Base-by-base conservation (phyloP, 53 echinoderm and acorn worm genomes). In the Echinarachnius parma region DNA sequence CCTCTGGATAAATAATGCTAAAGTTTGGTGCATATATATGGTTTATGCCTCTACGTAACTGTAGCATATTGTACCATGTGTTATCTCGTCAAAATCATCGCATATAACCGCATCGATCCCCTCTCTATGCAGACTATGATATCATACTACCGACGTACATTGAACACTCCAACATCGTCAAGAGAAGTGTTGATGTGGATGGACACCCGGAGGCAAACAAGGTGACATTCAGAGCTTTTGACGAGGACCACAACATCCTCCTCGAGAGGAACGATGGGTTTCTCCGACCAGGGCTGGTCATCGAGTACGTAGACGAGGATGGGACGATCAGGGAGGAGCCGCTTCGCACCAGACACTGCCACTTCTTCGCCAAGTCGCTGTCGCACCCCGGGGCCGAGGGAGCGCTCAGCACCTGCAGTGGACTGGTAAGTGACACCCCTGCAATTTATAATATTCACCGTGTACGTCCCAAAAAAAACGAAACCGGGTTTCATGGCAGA, bases 341-440 rank as follows among this genome's bases (percentile, higher is more conserved):
- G 28, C 45, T 75, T 21, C 57, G 52, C 25, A 53, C 52, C 28
- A 77, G 36, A 30, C 37, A 77, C 49, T 88, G 92, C 20, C 78
- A 78, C 31, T 92, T 84, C 58, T 82, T 76, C 37, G 88, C 88
- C 4, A 60, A 66, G 10, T 35, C 85, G 16, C 31, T 82, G 23
- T 86, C 83, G 2, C 89, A 89, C 42, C 80, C 61, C 15, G 60
- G 61, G 26, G 82, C 85, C 4, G 44, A 52, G 2, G 80, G 82
- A 34, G 93, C 89, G 32, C 46, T 93, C 56, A 93, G 89, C 63
- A 75, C 85, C 31, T 93, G 93, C 63, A 72, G 80, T 49, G 93
- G 89, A 62, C 59, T 93, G 93, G 93, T 93, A 62, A 78, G 82
- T 46, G n/a, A n/a, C n/a, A n/a, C n/a, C n/a, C n/a, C n/a, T n/a